Evolutionary conservation across 2,113 vertebrate species (phyloP).

Genomic region (Dascyllus trimaculatus): DNA sequence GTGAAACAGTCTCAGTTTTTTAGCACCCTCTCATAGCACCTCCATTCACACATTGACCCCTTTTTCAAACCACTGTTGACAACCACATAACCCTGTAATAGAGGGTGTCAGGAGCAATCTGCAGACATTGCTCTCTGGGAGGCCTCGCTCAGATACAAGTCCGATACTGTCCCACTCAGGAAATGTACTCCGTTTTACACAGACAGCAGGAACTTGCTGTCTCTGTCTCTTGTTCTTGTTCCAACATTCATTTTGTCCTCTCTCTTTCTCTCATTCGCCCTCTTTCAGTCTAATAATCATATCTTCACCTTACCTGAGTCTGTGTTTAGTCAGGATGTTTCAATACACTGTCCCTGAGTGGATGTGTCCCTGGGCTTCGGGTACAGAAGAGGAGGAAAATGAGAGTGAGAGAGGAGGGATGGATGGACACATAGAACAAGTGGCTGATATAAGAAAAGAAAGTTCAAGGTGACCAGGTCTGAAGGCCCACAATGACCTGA

Average conservation of each 20-base stretch:
- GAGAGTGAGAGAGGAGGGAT: background rate
- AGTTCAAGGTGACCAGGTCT: slow-evolving; percentile 16
- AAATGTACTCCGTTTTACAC: slow-evolving; percentile 32
- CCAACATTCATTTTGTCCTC: slow-evolving; percentile 6
- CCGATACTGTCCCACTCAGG: slow-evolving; percentile 24
- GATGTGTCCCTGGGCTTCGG: slow-evolving; percentile 36
- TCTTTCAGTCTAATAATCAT: slow-evolving; percentile 25
- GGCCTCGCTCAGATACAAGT: slow-evolving; percentile 27
- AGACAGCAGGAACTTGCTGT: slow-evolving; percentile 23
- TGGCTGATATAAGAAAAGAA: slow-evolving; percentile 17
- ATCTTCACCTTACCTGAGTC: slow-evolving; percentile 8
- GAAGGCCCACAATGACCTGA: background rate
- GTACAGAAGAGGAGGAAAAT: background rate
- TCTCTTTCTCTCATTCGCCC: background rate
- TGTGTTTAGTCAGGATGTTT: slow-evolving; percentile 5
- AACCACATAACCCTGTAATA: slow-evolving; percentile 66
- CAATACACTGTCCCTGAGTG: slow-evolving; percentile 12
- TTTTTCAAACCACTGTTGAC: slow-evolving; percentile 65
- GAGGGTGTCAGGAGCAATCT: slow-evolving; percentile 69
- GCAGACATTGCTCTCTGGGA: slow-evolving; percentile 47
- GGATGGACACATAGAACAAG: background rate
- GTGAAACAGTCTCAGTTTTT: slow-evolving; percentile 62
- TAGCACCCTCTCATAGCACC: slow-evolving; percentile 58
- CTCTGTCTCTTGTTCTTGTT: slow-evolving; percentile 21
- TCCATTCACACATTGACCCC: slow-evolving; percentile 69